These are phyloP conservation scores for Pteruthius melanotis DNA, from an alignment of 2,113 vertebrate species.

Conservation along the genomic window DNA sequence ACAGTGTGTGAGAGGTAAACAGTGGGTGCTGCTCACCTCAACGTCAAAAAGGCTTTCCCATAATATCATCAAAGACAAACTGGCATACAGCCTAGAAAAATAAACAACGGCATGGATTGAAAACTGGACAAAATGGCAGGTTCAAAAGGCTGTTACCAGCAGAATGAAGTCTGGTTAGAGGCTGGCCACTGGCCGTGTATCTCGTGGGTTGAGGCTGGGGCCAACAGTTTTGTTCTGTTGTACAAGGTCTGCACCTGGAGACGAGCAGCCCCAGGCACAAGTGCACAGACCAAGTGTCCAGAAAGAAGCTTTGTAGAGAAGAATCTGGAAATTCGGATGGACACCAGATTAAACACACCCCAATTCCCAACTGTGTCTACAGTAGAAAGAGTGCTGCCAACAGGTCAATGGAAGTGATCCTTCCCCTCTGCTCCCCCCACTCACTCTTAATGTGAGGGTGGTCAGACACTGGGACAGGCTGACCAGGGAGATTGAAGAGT, in stretches of 20 bases:
- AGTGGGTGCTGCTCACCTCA: background rate
- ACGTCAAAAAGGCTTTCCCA: background rate
- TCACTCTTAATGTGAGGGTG: background rate
- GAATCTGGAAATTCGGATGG: background rate
- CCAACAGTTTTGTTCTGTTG: background rate
- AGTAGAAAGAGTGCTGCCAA: background rate
- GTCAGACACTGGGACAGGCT: background rate
- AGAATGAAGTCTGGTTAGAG: background rate
- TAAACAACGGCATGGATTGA: background rate
- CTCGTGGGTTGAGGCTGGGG: background rate
- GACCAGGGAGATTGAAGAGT: background rate
- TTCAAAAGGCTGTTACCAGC: background rate
- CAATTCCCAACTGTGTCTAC: background rate
- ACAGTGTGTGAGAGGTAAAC: background rate
- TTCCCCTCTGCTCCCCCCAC: background rate
- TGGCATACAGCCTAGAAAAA: background rate
- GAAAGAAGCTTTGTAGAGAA: background rate
- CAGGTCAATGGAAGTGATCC: background rate
- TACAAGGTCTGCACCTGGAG: background rate
- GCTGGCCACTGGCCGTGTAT: background rate
- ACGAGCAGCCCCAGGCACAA: background rate
- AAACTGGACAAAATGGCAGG: background rate
- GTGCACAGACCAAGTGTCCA: background rate
- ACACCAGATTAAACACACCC: background rate
- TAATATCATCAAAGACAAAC: background rate